Evolutionary conservation across 1,140 invertebrate genomes (phyloP).

Genomic region (Drosophila sturtevanti): DNA sequence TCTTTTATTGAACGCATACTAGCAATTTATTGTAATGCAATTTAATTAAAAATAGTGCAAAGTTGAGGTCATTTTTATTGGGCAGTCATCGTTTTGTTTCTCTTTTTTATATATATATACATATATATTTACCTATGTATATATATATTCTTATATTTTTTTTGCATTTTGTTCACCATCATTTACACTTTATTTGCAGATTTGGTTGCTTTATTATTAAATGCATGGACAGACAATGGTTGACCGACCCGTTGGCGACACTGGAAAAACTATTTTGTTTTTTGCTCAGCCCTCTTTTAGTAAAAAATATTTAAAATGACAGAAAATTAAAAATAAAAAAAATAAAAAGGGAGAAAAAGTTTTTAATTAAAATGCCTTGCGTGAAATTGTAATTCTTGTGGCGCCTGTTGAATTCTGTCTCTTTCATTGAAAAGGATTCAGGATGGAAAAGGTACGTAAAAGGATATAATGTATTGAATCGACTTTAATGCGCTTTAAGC

Average conservation of each 20-base stretch:
- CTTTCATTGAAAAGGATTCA: background rate
- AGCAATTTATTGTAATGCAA: constrained; percentile 60
- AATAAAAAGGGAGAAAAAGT: constrained; percentile 38
- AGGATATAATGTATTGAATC: constrained; percentile 8
- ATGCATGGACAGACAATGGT: constrained; percentile 37
- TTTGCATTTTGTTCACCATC: constrained; percentile 6
- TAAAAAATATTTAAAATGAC: constrained; percentile 37
- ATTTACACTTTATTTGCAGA: constrained; percentile 67
- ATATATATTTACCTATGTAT: background rate
- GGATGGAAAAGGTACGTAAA: background rate
- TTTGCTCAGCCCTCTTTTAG: background rate
- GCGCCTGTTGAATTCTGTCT: constrained; percentile 23
- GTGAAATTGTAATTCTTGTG: constrained; percentile 16
- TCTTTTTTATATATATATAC: constrained; percentile 22
- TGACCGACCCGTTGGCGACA: constrained; percentile 15
- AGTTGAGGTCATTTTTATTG: constrained; percentile 55
- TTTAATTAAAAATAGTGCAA: constrained; percentile 69
- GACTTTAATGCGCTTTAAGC: constrained; percentile 49
- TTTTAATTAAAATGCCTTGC: constrained; percentile 60
- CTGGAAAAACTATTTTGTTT: constrained; percentile 44
- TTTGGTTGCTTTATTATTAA: constrained; percentile 67
- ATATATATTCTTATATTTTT: constrained; percentile 21
- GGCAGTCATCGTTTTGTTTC: constrained; percentile 19
- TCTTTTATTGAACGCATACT: constrained; percentile 28
- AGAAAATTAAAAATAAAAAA: constrained; percentile 41